Percentiles rank a stretch among this genome's conserved stretches.
These are phyloP conservation scores for Hymenopus coronatus DNA, from an alignment of 2,888 invertebrate species.

Conservation along the genomic window DNA sequence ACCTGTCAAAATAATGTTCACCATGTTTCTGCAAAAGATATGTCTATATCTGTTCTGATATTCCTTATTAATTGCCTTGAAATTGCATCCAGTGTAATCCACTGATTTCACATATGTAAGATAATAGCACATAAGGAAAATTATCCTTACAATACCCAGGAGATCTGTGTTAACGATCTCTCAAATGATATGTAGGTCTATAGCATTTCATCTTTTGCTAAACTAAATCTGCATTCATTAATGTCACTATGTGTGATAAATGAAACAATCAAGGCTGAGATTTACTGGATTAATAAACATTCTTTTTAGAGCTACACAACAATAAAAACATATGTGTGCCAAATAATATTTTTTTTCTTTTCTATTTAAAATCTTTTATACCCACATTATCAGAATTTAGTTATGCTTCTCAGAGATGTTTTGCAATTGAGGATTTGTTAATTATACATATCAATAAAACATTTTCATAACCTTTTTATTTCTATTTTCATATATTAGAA, in stretches of 20 bases:
- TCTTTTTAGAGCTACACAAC: neutral
- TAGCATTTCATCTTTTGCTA: neutral
- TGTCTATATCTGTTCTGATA: neutral
- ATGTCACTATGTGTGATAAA: neutral
- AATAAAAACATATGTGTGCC: neutral
- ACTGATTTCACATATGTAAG: neutral
- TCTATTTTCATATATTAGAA: no score
- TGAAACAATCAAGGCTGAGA: neutral
- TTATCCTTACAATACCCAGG: neutral
- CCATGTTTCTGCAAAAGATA: neutral
- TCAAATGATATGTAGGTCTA: neutral
- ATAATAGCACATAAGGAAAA: neutral
- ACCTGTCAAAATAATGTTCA: neutral
- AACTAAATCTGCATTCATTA: neutral
- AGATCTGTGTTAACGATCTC: neutral
- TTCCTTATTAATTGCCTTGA: neutral
- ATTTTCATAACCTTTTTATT: no score
- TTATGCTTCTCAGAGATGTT: no score
- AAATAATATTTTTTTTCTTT: neutral
- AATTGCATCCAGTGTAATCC: neutral
- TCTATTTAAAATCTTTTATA: neutral
- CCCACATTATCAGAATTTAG: neutral
- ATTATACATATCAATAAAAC: no score
- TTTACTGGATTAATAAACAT: neutral
- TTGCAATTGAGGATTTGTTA: no score